Base-by-base conservation (phyloP, 2,888 invertebrate species). In the Nomada lathburiana region DNA sequence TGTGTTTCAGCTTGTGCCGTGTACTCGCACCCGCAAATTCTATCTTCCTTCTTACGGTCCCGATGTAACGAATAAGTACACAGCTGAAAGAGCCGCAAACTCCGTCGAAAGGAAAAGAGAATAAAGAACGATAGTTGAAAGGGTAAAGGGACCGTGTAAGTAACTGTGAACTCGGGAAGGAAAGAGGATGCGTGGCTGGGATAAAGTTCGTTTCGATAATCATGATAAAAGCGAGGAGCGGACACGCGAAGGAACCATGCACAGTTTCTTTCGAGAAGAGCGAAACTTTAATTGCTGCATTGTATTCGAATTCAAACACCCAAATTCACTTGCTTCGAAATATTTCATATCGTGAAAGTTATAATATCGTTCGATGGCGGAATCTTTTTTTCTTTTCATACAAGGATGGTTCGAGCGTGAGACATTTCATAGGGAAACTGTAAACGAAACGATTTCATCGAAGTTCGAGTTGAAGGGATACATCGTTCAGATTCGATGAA, bases 171-270 rank as follows among this genome's bases (percentile, higher is more conserved):
- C 42, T 47, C 47, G 62, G 29, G 50, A 59, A 20, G 23, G 23
- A n/a, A 53, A 18, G 11, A n/a, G 23, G n/a, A 26, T 36, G 2
- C 20, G 29, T n/a, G 47, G 26, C 59, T 20, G 62, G 29, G 47
- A 73, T 82, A 71, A 79, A 83, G 84, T 82, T 81, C 82, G 83
- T 90, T 91, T 90, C 89, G 90, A 89, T 90, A 90, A 91, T 89
- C 90, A 78, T 50, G 73, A 78, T 79, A 76, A 76, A 86, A 89
- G 87, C 82, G 83, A 79, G 79, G 76, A 76, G 76, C 83, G 70
- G 77, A 79, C 76, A 76, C 80, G 80, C 86, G 86, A 90, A 89
- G 88, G 86, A 90, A 86, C 86, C 86, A 85, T 86, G 76, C 84
- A 74, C 80, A 71, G 83, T 76, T 86, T 86, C 57, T 80, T 78